phyloP scores from a whole-genome alignment of 2,113 vertebrate species.

The Tiliqua scincoides region DNA sequence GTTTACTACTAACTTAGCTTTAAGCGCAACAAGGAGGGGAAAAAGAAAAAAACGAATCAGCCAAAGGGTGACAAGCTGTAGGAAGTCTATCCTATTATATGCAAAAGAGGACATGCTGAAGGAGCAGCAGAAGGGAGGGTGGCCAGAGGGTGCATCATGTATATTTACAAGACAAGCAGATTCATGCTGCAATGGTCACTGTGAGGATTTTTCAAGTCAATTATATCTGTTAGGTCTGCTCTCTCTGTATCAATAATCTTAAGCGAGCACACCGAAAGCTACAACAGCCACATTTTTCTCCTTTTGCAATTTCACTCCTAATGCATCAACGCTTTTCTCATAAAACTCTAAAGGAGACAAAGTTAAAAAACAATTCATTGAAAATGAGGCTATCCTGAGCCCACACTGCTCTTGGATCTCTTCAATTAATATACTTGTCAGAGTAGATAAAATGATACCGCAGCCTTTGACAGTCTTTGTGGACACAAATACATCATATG shows the following conservation, averaged over 20 bases:
- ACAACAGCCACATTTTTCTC: slow-evolving; percentile 22
- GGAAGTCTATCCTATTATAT: slow-evolving; percentile 76
- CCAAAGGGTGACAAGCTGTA: slow-evolving; percentile 71
- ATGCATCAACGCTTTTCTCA: slow-evolving; percentile 38
- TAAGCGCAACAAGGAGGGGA: slow-evolving; percentile 61
- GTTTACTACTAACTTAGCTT: slow-evolving; percentile 72
- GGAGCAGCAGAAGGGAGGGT: slow-evolving; percentile 35
- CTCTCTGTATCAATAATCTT: slow-evolving; percentile 57
- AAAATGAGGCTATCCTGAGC: slow-evolving; percentile 47
- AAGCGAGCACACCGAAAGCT: slow-evolving; percentile 46
- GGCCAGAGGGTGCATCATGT: slow-evolving; percentile 64
- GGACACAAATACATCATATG: slow-evolving; percentile 35
- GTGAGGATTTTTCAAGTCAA: slow-evolving; percentile 66
- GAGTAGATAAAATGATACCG: slow-evolving; percentile 9
- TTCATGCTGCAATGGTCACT: slow-evolving; percentile 60
- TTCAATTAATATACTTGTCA: slow-evolving; percentile 12
- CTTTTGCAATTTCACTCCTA: slow-evolving; percentile 34
- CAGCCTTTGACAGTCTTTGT: slow-evolving; percentile 24
- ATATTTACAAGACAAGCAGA: slow-evolving; percentile 47
- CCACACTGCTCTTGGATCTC: slow-evolving; percentile 18
- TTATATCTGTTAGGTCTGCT: slow-evolving; percentile 40
- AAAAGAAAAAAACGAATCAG: slow-evolving; percentile 60
- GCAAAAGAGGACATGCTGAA: slow-evolving; percentile 80
- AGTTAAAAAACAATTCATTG: slow-evolving; percentile 23
- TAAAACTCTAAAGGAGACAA: slow-evolving; percentile 35